phyloP scores from a whole-genome alignment of 2,797 vertebrate species.

The Eutrigla gurnardus region DNA sequence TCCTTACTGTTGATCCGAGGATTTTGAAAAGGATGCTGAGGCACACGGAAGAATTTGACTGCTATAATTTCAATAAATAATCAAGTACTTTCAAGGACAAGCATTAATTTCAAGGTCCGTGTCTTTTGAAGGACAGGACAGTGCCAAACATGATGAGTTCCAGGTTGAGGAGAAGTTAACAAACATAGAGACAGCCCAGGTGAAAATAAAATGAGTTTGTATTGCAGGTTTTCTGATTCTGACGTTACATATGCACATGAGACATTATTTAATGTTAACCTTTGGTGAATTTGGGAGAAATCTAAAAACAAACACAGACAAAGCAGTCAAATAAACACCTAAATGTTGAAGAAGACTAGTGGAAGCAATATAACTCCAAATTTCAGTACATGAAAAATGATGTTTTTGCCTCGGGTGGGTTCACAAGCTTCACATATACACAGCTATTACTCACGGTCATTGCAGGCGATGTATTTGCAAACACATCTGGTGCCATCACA shows the following conservation, averaged over 20 bases:
- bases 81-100: slow-evolving; percentile 44
- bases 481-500: slow-evolving; percentile 42
- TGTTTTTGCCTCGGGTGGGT: not conserved
- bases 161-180: slow-evolving; percentile 17
- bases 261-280: not conserved
- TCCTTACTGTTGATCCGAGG: slow-evolving; percentile 33
- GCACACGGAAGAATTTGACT: slow-evolving; percentile 30
- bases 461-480: slow-evolving; percentile 17
- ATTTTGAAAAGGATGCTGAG: slow-evolving; percentile 22
- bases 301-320: not conserved
- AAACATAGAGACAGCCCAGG: slow-evolving; percentile 13
- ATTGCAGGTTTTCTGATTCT: not conserved
- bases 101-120: slow-evolving; percentile 25
- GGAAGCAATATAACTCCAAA: not conserved
- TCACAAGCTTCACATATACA: slow-evolving; percentile 17
- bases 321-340: too few relatives aligned
- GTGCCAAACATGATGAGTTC: slow-evolving; percentile 3
- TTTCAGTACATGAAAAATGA: not conserved
- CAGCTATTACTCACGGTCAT: slow-evolving; percentile 26
- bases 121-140: slow-evolving; percentile 32
- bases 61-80: slow-evolving; percentile 65
- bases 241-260: not conserved
- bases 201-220: not conserved
- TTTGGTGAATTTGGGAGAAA: too few relatives aligned
- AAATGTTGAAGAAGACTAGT: not conserved